Base-by-base conservation (phyloP, 2,797 vertebrate genomes). In the Clarias platycephalus region DNA sequence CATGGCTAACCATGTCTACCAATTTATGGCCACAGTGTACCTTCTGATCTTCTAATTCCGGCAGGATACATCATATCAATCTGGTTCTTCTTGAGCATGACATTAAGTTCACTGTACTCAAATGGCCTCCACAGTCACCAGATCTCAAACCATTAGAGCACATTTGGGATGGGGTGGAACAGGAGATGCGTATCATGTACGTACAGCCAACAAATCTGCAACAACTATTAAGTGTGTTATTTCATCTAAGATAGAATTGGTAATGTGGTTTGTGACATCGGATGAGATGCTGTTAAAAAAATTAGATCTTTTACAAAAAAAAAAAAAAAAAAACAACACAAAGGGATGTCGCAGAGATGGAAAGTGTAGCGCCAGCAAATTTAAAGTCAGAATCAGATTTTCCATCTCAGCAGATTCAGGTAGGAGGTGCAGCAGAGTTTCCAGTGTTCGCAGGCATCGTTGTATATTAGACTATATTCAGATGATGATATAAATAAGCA, bases 361-460 rank as follows among this genome's bases (percentile, higher is more conserved):
- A 80, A 80, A 80, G 1, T 80, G 78, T 53, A 53, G 40, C 12
- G 62, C 78, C 62, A 80, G 78, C 78, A 53, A 66, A 44, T 66
- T 80, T 64, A 16, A 49, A 80, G 37, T 80, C 77, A 49, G 60
- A 80, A 80, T 66, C 78, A 10, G 40, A 66, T 66, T 80, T 26
- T 28, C 49, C 60, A 28, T 64, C 40, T 80, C 78, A 53, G 60
- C 78, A 80, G 62, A 80, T 26, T 66, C 60, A 28, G 24, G 37
- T 64, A 28, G n/a, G 31, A 37, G 44, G 55, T 76, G 26, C 55
- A 72, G 79, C 82, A 75, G 34, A 80, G 44, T 81, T 83, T 66
- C n/a, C 77, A 66, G 77, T 20, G 15, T 79, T 44, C 28, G 37
- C 58, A 60, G 31, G 12, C 22, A 62, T 78, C 49, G 28, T 53